Conservation (phyloP, 2,797 vertebrate species). For the Salmo trutta region DNA sequence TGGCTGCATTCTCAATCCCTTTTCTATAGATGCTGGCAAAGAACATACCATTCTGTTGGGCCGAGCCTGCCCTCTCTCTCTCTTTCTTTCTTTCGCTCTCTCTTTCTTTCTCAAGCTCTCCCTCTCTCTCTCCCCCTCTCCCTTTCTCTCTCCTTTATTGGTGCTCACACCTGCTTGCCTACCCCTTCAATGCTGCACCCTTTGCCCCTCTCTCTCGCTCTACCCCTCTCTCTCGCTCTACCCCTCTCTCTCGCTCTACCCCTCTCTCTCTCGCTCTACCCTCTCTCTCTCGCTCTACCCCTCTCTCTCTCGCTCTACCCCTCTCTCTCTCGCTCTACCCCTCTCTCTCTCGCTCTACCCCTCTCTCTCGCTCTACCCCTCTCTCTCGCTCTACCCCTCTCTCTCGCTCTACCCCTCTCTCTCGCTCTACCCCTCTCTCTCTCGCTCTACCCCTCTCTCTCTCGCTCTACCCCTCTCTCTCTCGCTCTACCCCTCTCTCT, state of each 20-base stretch:
- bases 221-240: no score
- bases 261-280: conserved; percentile 17
- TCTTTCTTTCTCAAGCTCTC: not conserved
- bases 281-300: not conserved
- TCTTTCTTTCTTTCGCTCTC: not conserved
- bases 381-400: not conserved
- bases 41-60: conserved; percentile 27
- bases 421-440: not conserved
- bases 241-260: no score
- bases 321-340: no score
- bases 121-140: not conserved
- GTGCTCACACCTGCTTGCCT: not conserved
- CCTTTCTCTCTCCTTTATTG: not conserved
- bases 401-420: not conserved
- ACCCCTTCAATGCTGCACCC: not conserved
- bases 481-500: not conserved
- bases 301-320: not conserved
- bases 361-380: not conserved
- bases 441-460: not conserved
- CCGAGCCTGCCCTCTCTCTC: conserved; percentile 16
- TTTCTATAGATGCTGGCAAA: conserved; percentile 36
- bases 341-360: no score
- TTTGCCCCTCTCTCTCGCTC: not conserved
- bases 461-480: no score
- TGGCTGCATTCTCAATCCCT: conserved; percentile 1